phyloP scores from a whole-genome alignment of 1,140 invertebrate species.

The Musca domestica region DNA sequence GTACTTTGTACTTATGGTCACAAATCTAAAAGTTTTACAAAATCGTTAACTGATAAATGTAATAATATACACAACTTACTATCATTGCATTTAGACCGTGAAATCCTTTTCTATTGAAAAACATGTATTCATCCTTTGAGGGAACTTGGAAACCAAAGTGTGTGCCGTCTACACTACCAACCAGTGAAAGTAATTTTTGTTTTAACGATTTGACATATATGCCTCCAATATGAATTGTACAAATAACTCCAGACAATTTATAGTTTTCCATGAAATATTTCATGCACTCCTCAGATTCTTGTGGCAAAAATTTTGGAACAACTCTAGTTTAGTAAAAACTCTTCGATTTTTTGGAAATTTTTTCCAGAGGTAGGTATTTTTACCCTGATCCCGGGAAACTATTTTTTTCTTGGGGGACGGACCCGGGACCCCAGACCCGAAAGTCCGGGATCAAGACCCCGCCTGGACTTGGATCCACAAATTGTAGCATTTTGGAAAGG shows the following conservation, averaged over 20 bases:
- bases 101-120: constrained; percentile 1
- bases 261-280: neutral
- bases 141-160: neutral
- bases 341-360: too few species aligned
- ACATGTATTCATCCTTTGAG: neutral
- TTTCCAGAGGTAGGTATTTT: too few species aligned
- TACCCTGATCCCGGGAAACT: too few species aligned
- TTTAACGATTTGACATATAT: neutral
- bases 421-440: too few species aligned
- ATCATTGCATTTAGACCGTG: neutral
- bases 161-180: neutral
- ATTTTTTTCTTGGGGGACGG: too few species aligned
- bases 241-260: neutral
- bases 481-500: too few species aligned
- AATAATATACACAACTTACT: neutral
- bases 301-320: neutral
- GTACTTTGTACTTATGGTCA: neutral
- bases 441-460: too few species aligned
- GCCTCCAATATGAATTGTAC: too few species aligned
- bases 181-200: neutral
- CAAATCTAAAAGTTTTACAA: neutral
- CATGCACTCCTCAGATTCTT: neutral
- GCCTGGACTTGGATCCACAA: too few species aligned
- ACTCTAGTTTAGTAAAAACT: too few species aligned
- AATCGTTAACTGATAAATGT: neutral